Base-by-base conservation (phyloP, 2,113 vertebrate genomes). In the Pluvianellus socialis region DNA sequence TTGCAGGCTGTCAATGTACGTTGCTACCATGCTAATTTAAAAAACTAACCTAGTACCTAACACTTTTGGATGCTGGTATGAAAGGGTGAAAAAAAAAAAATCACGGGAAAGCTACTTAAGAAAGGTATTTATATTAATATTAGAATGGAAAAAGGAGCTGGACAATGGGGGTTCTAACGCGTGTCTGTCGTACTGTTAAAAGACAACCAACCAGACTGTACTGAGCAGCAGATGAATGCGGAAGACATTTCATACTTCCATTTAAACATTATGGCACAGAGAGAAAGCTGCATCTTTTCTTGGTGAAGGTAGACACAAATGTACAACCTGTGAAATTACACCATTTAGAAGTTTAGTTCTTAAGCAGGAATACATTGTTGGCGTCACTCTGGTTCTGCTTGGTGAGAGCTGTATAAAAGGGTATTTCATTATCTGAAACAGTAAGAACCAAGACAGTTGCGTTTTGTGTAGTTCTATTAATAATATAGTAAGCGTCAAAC, bases 401-500 rank as follows among this genome's bases (percentile, higher is more conserved):
- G 18, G 28, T 47, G 26, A 70, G n/a, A 73, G 38, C 33, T 68
- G 53, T 56, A 10, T 35, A 32, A 32, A 90, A 87, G 70, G 65
- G 30, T 49, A 20, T 89, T 94, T 91, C n/a, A 11, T 73, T 94
- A 23, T 47, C 58, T 82, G 53, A 73, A 89, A 91, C 7, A n/a
- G 30, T 49, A 52, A 74, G 61, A 89, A 91, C 30, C 15, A 65
- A 81, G 75, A 20, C 58, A 47, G 49, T 4, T 79, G 68, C 53
- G 75, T 32, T 92, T 94, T 85, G 9, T 70, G 18, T 12, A 55
- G 47, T 94, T 79, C 74, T 95, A 3, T 86, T 94, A 92, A 74
- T 77, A 93, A 76, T 61, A 91, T 73, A 61, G 53, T 16, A 16
- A 95, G 91, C 67, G 63, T 88, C 79, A 90, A 95, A 95, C 84